These are phyloP conservation scores for Zele albiditarsus DNA, from an alignment of 2,888 invertebrate species.

Conservation along the genomic window DNA sequence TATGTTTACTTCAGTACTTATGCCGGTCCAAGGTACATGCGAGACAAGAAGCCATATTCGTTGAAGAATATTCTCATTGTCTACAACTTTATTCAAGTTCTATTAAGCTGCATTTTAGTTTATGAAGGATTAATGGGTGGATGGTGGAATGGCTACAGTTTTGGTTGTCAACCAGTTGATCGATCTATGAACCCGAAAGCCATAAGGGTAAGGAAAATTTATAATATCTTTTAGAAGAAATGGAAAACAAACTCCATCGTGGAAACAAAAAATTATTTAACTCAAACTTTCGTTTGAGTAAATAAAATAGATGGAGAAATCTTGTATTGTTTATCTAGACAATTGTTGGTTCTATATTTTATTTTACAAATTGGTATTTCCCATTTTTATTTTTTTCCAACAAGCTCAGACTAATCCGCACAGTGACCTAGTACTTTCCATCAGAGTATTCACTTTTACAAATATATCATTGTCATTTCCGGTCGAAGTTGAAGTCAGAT, in stretches of 20 bases:
- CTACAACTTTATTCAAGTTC: slow-evolving; percentile 92
- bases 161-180: slow-evolving; percentile 83
- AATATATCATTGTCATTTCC: neutral
- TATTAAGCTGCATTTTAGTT: slow-evolving; percentile 86
- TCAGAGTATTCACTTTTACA: neutral
- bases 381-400: no score
- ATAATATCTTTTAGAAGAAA: neutral
- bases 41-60: slow-evolving; percentile 86
- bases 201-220: slow-evolving; percentile 76
- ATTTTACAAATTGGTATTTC: no score
- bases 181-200: slow-evolving; percentile 77
- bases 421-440: neutral
- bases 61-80: slow-evolving; percentile 84
- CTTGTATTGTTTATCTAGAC: no score
- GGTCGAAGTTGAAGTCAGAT: neutral
- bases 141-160: slow-evolving; percentile 78
- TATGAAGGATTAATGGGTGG: slow-evolving; percentile 74
- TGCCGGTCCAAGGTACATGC: slow-evolving; percentile 91
- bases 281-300: no score
- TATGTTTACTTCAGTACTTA: slow-evolving; percentile 83
- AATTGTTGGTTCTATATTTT: no score
- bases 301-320: no score
- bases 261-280: no score
- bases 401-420: no score
- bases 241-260: no score